Evolutionary conservation across 2,888 invertebrate species (phyloP), one percentile per base, ranked within the genome.

Genomic region (Globia sparganii): DNA sequence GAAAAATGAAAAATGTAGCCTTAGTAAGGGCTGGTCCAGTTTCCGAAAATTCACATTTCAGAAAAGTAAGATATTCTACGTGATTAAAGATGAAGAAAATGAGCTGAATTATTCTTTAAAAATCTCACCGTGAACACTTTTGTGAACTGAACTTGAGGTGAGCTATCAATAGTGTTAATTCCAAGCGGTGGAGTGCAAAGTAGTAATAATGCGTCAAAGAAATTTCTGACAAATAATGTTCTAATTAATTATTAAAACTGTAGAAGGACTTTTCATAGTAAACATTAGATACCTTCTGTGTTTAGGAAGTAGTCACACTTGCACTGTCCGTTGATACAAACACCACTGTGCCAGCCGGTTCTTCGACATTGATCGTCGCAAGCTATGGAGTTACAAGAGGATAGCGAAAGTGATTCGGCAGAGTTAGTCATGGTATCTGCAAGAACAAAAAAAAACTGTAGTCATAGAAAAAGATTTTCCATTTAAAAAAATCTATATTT

Each of bases 301-400:
- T 78, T 64, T 21, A 56, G 2, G 31, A 80, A 80, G 81, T 80
- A 31, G 40, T 80, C 56, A 73, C 77, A 78, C 21, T 64, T 78
- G 81, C 77, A 78, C 13, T 58, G 62, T 1, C 77, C 77, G 0
- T 78, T 72, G 56, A 78, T 2, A 56, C 77, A 78, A n/a, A 37
- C 46, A 37, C 77, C 80, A 28, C 61, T 43, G 25, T 61, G 43
- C 58, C 58, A 59, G 40, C 72, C 72, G 4, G 8, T 34, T 71
- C 72, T 61, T 0, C 72, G 71, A 28, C 77, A 77, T 53, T 80
- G 80, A 5, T 77, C 53, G 13, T 77, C 49, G 5, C 77, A 77
- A 13, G 34, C 13, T 18, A 49, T 28, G 37, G 59, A 28, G 49
- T 77, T 79, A 70, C 77, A 77, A 53, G n/a, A 61, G 1, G 8